Evolutionary conservation across 2,797 vertebrate species (phyloP).

Genomic region (Scolopax bukidnonensis): DNA sequence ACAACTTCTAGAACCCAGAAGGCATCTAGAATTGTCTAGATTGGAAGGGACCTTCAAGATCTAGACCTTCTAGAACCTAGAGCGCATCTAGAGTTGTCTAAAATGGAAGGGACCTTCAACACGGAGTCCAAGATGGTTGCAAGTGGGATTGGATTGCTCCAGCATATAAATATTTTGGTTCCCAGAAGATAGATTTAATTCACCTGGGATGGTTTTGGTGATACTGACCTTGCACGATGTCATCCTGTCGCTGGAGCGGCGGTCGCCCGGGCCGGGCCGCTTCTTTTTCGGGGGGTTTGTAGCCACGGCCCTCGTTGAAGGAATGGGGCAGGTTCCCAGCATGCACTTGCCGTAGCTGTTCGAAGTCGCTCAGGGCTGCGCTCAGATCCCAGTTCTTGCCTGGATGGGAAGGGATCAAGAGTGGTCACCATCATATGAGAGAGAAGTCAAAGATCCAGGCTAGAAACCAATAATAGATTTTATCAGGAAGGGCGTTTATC

Average conservation of each 20-base stretch:
- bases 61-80: too few species aligned
- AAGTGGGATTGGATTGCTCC: rapidly evolving
- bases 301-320: slow-evolving; percentile 75
- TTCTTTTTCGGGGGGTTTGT: slow-evolving; percentile 82
- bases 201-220: rapidly evolving
- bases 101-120: too few species aligned
- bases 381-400: slow-evolving; percentile 98
- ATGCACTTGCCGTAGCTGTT: slow-evolving; percentile 93
- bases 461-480: rapidly evolving
- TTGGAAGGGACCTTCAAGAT: too few species aligned
- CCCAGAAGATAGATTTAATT: rapidly evolving
- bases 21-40: too few species aligned
- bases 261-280: slow-evolving; percentile 78
- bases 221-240: slow-evolving; percentile 88
- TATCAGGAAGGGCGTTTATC: too few species aligned
- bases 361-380: slow-evolving; percentile 93
- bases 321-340: slow-evolving; percentile 82
- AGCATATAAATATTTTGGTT: rapidly evolving
- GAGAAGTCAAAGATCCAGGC: rapidly evolving
- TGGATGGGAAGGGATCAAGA: slow-evolving; percentile 24
- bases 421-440: rapidly evolving
- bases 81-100: too few species aligned
- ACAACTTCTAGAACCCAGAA: too few species aligned
- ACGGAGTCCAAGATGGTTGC: not conserved
- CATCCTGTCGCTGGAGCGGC: slow-evolving; percentile 90